A percentile compares a stretch with the other conserved stretches of the same genome.
Evolutionary conservation across 2,797 vertebrate species (phyloP).

Genomic region (Sorex maritimensis): DNA sequence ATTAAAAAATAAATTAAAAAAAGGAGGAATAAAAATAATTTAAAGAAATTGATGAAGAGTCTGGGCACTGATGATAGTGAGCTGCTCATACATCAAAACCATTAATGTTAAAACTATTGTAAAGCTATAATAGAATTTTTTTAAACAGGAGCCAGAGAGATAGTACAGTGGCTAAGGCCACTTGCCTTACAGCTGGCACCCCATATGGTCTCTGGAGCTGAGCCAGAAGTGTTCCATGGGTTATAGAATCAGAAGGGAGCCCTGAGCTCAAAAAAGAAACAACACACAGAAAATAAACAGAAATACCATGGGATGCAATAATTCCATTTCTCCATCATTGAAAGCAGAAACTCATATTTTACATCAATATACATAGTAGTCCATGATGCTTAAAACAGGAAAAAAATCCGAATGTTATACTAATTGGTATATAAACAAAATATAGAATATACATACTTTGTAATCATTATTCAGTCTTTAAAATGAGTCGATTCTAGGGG

Average conservation of each 20-base stretch:
- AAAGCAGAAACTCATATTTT: slow-evolving; percentile 9
- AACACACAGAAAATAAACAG: background rate
- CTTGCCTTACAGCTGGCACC: no score
- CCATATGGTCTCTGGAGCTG: no score
- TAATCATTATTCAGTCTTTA: background rate
- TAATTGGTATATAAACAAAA: slow-evolving; percentile 19
- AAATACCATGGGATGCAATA: background rate
- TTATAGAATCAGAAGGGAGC: no score
- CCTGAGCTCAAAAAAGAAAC: background rate
- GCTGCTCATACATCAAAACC: no score
- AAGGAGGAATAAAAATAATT: no score
- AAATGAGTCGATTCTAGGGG: background rate
- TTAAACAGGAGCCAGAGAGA: background rate
- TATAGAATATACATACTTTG: background rate
- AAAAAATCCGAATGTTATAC: background rate
- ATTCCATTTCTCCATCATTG: background rate
- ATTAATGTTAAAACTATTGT: no score
- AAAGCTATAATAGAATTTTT: no score
- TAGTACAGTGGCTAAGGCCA: background rate
- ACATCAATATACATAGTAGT: background rate
- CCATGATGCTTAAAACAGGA: background rate
- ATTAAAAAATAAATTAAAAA: no score
- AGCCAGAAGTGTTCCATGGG: no score
- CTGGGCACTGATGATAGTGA: background rate
- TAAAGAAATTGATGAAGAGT: background rate